Evolutionary conservation across 1,140 invertebrate genomes (phyloP), one percentile per base, ranked within the genome.

Genomic region (Tetranychus urticae): DNA sequence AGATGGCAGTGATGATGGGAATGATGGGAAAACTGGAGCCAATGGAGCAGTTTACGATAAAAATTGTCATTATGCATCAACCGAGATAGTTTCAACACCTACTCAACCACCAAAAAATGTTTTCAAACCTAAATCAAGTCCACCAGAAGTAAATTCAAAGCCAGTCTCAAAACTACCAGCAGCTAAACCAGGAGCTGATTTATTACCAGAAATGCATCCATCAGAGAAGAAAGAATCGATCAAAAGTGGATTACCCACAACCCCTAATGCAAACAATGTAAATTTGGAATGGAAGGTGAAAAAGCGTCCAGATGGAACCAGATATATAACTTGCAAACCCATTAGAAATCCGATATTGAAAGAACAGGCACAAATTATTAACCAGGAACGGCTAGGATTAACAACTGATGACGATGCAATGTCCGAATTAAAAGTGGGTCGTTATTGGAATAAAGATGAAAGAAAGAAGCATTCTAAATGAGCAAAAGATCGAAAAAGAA

Each of bases 381-480:
- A 76, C 14, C 79, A 83, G 66, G 82, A 85, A 66, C 71, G 82
- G 42, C 77, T 78, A 60, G 82, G 83, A 1, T 74, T 83, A 48
- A 86, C 83, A 2, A 86, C 85, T 1, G 85, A 87, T 68, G 85
- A 87, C 67, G 84, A 88, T 66, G 82, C 82, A 13, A 77, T 83
- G 69, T 85, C 83, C 23, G 85, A 87, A 68, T 74, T 86, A 58
- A 87, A 87, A 77, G 77, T 81, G 59, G 85, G 85, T 37, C 76
- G 81, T 46, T 86, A 85, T 70, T 87, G 84, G 83, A 82, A 77
- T 23, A 82, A 83, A 72, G 84, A 85, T 64, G 84, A 87, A 62
- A 76, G 82, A 8, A 86, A 85, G 67, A 73, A 79, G 31, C 84
- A 86, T 66, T 67, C 85, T 61, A 83, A 85, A 67, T 77, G 79